Evolutionary conservation across 2,797 vertebrate species (phyloP), one percentile per base, ranked within the genome.

Genomic region (Thripadectes ignobilis): DNA sequence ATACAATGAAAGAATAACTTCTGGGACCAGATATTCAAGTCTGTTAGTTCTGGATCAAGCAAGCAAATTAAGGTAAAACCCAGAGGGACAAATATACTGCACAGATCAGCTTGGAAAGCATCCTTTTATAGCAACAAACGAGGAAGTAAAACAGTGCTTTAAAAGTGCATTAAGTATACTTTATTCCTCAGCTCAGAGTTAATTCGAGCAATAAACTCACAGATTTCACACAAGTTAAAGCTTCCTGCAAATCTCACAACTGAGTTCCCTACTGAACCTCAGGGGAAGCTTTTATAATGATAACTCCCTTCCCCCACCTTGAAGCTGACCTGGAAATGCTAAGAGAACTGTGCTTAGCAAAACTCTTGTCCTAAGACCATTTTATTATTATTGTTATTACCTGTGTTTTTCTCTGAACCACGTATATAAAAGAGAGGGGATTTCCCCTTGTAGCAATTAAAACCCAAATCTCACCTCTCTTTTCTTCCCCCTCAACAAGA

Each of bases 401-500:
- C 88, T 89, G 84, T 88, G 79, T 80, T 92, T 92, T 94, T 91
- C 94, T 92, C 89, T 92, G 79, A 89, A 84, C 81, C 58, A 55
- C 7, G 2, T 83, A 72, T 93, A 85, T 94, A 95, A 94, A 97
- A 93, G 95, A 89, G 36, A 93, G 93, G 95, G 97, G 96, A 95
- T 97, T 98, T 97, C 93, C 97, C 97, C 92, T 94, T 96, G 75
- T 79, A 89, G 93, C 96, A 98, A 98, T 98, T 98, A 98, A 97
- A 97, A 79, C 90, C 75, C 93, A 97, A 96, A 95, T 94, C 93
- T 98, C 92, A 94, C 88, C 93, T 97, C 92, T 95, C 80, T 91
- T 97, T 93, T 97, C 76, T 97, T 97, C 81, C 83, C 92, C 90
- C 80, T 95, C 91, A 96, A 97, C 95, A 97, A 98, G 88, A 98